Base-by-base conservation (phyloP, 2,888 invertebrate genomes). In the Polydrusus cervinus region DNA sequence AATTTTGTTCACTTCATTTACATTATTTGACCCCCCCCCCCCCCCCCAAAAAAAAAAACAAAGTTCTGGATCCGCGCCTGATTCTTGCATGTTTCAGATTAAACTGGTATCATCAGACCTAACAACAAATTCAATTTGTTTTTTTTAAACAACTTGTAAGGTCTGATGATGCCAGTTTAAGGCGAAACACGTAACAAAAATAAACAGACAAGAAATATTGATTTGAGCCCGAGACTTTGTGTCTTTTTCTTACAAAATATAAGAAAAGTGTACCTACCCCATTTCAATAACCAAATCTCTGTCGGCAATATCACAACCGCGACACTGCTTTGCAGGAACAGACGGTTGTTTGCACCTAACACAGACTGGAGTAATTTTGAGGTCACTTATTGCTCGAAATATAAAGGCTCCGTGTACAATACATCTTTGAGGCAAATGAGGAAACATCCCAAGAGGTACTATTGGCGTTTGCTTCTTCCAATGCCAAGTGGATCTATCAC, bases 381-480 rank as follows among this genome's bases (percentile, higher is more conserved):
- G 51, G 3, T 9, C 6, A 11, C 14, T 3, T 3, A 65, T 25
- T 49, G 65, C 65, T 34, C 30, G 18, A 49, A 65, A 38, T 34
- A 65, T 18, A 65, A 49, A 65, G 14, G 20, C 49, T 16, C 65
- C 65, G 30, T 65, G 47, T 3, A 65, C 65, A 6, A 65, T 51
- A 51, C 65, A 65, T 13, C 49, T 49, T 49, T 47, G 65, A 34
- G 65, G 65, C 20, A 65, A 34, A 8, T 7, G 34, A 8, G 20
- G 11, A 30, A 43, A 47, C 51, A 51, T 65, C 1, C 65, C 65
- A 6, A 65, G 34, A 1, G 45, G 1, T 0, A 16, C 16, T 51
- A 14, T 13, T 30, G 65, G 49, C 3, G 47, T 65, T 65, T 51
- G 30, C 13, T 51, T 16, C 20, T 11, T 47, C 65, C 65, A 65